phyloP scores from a whole-genome alignment of 2,888 invertebrate genomes.

The Crematogaster levior region DNA sequence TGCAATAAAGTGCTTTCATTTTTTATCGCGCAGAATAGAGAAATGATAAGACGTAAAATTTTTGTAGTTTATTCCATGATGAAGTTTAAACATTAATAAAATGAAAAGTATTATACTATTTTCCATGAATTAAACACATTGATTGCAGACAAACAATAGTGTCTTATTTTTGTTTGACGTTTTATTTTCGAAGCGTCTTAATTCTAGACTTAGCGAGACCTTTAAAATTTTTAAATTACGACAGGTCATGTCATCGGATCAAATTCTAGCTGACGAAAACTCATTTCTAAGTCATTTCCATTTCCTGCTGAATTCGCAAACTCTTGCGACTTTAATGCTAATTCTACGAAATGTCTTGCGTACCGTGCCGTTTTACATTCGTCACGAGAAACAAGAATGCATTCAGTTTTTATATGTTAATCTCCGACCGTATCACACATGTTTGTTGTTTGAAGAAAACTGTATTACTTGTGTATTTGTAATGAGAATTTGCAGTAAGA shows the following conservation, averaged over 20 bases:
- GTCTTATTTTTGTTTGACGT: background rate
- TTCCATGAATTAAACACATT: background rate
- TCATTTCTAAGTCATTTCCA: constrained; percentile 31
- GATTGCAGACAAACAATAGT: background rate
- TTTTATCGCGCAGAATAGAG: background rate
- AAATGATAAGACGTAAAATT: background rate
- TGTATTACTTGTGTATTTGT: background rate
- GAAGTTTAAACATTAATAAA: background rate
- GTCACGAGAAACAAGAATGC: background rate
- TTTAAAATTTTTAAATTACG: constrained; percentile 16
- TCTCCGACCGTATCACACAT: background rate
- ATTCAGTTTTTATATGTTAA: background rate
- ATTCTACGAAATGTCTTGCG: constrained; percentile 7
- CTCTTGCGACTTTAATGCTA: constrained; percentile 24
- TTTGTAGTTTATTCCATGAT: background rate
- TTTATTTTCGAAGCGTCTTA: background rate
- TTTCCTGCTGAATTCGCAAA: constrained; percentile 15
- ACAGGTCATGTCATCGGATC: constrained; percentile 1
- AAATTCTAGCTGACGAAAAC: constrained; percentile 19
- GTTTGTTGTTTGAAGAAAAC: background rate
- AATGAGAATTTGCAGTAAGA: too few relatives aligned
- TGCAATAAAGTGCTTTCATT: background rate
- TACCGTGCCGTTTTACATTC: background rate
- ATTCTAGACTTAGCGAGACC: background rate
- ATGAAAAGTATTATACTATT: background rate